Conservation (phyloP, 2,888 invertebrate species). For the Tiliacea citrago region DNA sequence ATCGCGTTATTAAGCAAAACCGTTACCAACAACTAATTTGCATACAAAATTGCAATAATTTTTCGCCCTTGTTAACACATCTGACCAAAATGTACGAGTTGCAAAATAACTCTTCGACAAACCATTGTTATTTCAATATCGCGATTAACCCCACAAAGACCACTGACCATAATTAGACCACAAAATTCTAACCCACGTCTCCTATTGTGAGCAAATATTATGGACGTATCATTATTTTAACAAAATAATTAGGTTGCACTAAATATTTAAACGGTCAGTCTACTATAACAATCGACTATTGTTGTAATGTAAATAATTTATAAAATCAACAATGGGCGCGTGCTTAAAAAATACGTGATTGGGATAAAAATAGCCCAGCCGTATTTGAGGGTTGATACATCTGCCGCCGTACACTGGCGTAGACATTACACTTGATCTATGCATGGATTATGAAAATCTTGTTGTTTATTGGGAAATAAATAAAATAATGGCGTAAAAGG, state of each 20-base stretch:
- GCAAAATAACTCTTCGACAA: slow-evolving; percentile 42
- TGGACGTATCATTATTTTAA: slow-evolving; percentile 84
- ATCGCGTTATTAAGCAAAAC: background rate
- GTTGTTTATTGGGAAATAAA: slow-evolving; percentile 65
- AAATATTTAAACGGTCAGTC: slow-evolving; percentile 82
- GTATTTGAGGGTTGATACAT: slow-evolving; percentile 76
- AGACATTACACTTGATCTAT: slow-evolving; percentile 62
- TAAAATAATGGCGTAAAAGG: slow-evolving; percentile 45
- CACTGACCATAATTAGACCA: slow-evolving; percentile 74
- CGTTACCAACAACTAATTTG: slow-evolving; percentile 28
- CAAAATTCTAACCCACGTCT: slow-evolving; percentile 71
- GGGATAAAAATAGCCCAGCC: slow-evolving; percentile 72
- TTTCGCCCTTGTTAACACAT: slow-evolving; percentile 18
- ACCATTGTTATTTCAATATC: slow-evolving; percentile 53
- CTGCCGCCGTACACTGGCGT: slow-evolving; percentile 67
- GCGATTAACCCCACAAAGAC: slow-evolving; percentile 64
- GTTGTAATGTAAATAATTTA: slow-evolving; percentile 79
- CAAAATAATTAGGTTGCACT: slow-evolving; percentile 83
- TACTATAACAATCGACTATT: slow-evolving; percentile 76
- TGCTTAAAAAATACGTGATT: slow-evolving; percentile 76
- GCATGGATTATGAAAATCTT: slow-evolving; percentile 53
- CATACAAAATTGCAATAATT: slow-evolving; percentile 23
- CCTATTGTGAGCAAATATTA: slow-evolving; percentile 69
- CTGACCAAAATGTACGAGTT: slow-evolving; percentile 2
- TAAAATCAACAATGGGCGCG: slow-evolving; percentile 81